Evolutionary conservation across 2,888 invertebrate genomes (phyloP), one percentile per base, ranked within the genome.

Genomic region (Elysia crispata): DNA sequence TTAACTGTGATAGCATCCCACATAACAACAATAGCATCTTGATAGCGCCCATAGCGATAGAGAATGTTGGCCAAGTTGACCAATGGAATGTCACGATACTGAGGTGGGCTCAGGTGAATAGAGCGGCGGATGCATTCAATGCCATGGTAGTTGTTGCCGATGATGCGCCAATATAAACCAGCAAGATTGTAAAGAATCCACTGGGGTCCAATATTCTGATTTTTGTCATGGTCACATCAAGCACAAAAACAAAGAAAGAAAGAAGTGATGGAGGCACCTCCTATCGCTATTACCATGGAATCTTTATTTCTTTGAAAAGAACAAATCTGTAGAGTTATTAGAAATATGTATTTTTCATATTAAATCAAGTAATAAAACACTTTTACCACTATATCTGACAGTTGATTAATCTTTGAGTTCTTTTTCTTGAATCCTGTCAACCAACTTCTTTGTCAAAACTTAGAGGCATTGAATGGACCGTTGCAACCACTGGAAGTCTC

Each of bases 161-260:
- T 93, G 0, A 95, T 94, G 13, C 96, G 94, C 96, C 96, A 96
- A 91, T 96, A 96, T 25, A 96, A 92, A 0, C 95, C 95, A 0
- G 96, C 95, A 62, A 96, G 90, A 18, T 95, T 95, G 86, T 94
- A 94, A 28, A 95, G 90, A 11, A 96, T 92, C 96, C 96, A 96
- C 83, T 94, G 94, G 0, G 96, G 95, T 0, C 95, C 95, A 74
- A 95, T 92, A 91, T 94, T 94, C 96, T 96, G 91, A 25, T 41
- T 41, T n/a, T n/a, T n/a, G n/a, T n/a, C n/a, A n/a, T n/a, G n/a
- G n/a, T n/a, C n/a, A n/a, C n/a, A n/a, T n/a, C n/a, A 11, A 41
- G 41, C 41, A 41, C 41, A 41, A n/a, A n/a, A n/a, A 41, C 41
- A 41, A 41, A 41, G 41, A 3, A 60, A 60, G 6, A 23, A 15